Conservation (phyloP, 2,888 invertebrate species). For the Drosophila anomelani region DNA sequence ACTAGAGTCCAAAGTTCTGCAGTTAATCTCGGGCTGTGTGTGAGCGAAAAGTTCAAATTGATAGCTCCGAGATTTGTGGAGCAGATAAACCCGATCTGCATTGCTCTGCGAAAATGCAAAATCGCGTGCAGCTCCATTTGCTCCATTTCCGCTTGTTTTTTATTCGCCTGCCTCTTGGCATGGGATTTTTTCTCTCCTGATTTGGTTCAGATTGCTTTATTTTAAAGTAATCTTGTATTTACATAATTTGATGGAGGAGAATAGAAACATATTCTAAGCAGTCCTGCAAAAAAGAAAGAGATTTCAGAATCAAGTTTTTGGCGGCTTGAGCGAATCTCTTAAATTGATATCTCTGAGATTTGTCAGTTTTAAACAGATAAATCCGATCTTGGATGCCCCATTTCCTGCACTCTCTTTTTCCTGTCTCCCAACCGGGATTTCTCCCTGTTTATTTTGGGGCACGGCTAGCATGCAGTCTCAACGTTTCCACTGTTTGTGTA, state of each 20-base stretch:
- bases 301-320: background rate
- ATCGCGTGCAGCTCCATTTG: slow-evolving; percentile 69
- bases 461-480: slow-evolving; percentile 10
- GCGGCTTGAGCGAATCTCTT: too few relatives aligned
- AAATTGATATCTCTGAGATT: slow-evolving; percentile 1
- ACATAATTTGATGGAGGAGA: slow-evolving; percentile 1
- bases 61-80: slow-evolving; percentile 70
- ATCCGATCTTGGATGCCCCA: slow-evolving; percentile 1
- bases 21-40: slow-evolving; percentile 57
- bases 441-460: slow-evolving; percentile 14
- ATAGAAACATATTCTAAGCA: background rate
- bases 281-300: background rate
- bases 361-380: background rate
- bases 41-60: slow-evolving; percentile 75
- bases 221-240: slow-evolving; percentile 4
- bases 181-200: slow-evolving; percentile 11
- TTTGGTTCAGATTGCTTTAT: background rate
- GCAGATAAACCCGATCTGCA: slow-evolving; percentile 66
- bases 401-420: background rate
- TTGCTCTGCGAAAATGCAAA: slow-evolving; percentile 68
- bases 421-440: background rate
- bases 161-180: background rate
- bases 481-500: slow-evolving; percentile 73
- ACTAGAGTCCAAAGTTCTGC: slow-evolving; percentile 70
- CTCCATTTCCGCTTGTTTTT: slow-evolving; percentile 38